Evolutionary conservation across 2,797 vertebrate species (phyloP), one percentile per base, ranked within the genome.

Genomic region (Sciurus vulgaris): DNA sequence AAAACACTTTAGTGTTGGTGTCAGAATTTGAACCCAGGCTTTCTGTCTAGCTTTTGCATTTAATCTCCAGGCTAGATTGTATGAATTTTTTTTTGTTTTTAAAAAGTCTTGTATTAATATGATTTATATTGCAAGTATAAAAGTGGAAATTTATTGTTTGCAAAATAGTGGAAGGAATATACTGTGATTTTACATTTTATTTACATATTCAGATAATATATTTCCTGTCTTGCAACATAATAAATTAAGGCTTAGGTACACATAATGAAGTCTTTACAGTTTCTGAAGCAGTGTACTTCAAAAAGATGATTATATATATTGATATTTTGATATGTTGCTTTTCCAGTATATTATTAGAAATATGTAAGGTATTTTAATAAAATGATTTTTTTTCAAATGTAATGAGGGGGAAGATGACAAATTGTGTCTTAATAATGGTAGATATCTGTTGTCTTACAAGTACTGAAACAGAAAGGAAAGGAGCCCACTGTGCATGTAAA

Each of bases 151-250:
- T 87, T 77, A 28, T 81, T 86, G 13, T 2, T 74, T 79, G 15
- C 35, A 93, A 47, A 86, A 22, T 93, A 70, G 65, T 85, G 3
- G 20, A 86, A 95, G 41, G 47, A 74, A n/a, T 73, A 47, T 5
- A 73, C 20, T 86, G 1, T 76, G 56, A 63, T 93, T 92, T 65
- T 20, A 38, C 14, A 14, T 73, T 82, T 81, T 69, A 77, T 76
- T 78, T 87, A 44, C 13, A 79, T 69, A 47, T 33, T 90, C 5
- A 90, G 59, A 61, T 67, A 81, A 12, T 9, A 47, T 77, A 77
- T 74, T 91, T 78, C 20, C 11, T 87, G 2, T 61, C 24, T 89
- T 96, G 79, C 83, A 4, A 41, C 89, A 89, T 93, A 83, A 70
- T 84, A 82, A 72, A 44, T 73, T 77, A 85, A 93, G 77, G 30